Evolutionary conservation across 2,113 vertebrate genomes (phyloP).

Genomic region (Notothenia coriiceps): DNA sequence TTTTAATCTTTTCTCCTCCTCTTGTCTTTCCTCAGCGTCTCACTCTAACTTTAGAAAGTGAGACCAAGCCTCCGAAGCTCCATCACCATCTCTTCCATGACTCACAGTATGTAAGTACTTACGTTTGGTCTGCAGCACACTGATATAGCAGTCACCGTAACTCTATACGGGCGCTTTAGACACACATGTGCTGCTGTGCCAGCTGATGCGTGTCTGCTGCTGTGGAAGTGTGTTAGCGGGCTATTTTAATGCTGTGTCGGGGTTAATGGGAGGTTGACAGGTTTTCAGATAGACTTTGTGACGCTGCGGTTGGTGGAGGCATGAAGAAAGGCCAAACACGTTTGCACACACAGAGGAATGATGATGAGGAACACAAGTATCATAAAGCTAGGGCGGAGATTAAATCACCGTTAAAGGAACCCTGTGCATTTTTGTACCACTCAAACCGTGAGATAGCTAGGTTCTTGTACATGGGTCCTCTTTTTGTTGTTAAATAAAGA

Average conservation of each 20-base stretch:
- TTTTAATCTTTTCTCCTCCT: background rate
- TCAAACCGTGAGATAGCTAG: background rate
- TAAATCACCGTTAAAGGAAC: background rate
- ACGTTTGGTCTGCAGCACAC: slow-evolving; percentile 22
- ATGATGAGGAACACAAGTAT: slow-evolving; percentile 7
- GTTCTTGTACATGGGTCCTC: too few species aligned
- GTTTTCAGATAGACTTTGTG: slow-evolving; percentile 58
- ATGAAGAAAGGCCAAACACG: slow-evolving; percentile 8
- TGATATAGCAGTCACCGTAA: slow-evolving; percentile 50
- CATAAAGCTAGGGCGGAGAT: background rate
- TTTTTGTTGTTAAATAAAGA: too few species aligned
- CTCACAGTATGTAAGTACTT: slow-evolving; percentile 29
- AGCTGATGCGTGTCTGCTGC: slow-evolving; percentile 1
- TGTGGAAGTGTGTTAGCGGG: slow-evolving; percentile 20
- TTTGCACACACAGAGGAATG: background rate
- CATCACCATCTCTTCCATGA: slow-evolving; percentile 31
- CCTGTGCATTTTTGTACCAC: background rate
- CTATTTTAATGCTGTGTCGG: slow-evolving; percentile 58
- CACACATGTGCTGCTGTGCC: slow-evolving; percentile 25
- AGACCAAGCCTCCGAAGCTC: slow-evolving; percentile 33
- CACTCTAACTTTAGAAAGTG: slow-evolving; percentile 60
- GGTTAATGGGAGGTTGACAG: slow-evolving; percentile 52
- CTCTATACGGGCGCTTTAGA: slow-evolving; percentile 19
- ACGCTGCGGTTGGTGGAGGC: slow-evolving; percentile 21
- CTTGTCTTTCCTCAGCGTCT: slow-evolving; percentile 33